These are phyloP conservation scores for Hydrophis major DNA, from an alignment of 2,797 vertebrate species.

Conservation along the genomic window DNA sequence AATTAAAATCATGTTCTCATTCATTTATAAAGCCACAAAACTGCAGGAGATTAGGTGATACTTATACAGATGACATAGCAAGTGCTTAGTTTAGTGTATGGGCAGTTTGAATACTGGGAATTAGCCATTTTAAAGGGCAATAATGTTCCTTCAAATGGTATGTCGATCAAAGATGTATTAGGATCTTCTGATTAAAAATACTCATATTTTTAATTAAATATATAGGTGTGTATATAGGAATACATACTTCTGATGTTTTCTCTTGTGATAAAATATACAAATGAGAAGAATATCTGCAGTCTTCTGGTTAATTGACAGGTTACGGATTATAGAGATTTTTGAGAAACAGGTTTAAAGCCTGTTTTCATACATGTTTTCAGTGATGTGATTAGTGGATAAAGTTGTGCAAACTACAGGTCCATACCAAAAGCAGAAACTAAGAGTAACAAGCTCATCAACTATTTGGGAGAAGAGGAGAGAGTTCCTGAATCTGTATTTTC, in stretches of 20 bases:
- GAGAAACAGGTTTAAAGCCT: background rate
- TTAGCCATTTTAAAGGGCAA: background rate
- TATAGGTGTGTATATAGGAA: background rate
- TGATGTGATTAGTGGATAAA: background rate
- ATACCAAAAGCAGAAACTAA: background rate
- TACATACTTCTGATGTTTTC: background rate
- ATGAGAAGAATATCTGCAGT: background rate
- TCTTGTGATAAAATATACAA: background rate
- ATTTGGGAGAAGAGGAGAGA: background rate
- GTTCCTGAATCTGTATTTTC: background rate
- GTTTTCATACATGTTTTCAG: background rate
- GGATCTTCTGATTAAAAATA: background rate
- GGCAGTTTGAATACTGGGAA: background rate
- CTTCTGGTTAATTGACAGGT: background rate
- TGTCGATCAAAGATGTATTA: background rate
- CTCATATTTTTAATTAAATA: background rate
- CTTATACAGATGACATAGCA: background rate
- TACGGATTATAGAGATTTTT: background rate
- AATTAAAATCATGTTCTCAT: background rate
- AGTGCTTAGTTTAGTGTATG: background rate
- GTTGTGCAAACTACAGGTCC: background rate
- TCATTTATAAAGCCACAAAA: constrained; percentile 16
- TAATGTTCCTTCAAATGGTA: background rate
- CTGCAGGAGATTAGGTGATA: background rate
- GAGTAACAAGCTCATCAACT: background rate